These are phyloP conservation scores for Dryobates pubescens DNA, from an alignment of 2,797 vertebrate species.

Conservation along the genomic window DNA sequence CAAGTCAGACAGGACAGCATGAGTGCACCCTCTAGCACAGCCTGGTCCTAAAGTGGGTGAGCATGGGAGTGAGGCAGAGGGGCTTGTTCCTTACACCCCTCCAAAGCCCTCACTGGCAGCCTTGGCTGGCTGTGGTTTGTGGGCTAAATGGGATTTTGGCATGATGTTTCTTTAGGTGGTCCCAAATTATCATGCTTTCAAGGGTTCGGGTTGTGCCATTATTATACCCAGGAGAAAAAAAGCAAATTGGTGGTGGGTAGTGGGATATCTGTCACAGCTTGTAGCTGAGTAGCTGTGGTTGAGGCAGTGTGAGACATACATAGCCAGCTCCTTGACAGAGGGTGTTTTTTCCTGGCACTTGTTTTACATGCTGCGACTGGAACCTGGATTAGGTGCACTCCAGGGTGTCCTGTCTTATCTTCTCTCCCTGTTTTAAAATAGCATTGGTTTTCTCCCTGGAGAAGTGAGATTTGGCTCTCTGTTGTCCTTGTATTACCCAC, in stretches of 20 bases:
- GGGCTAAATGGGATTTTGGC: neutral
- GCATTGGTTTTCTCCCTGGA: neutral
- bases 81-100: rapidly evolving
- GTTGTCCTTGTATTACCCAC: neutral
- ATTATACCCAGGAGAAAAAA: neutral
- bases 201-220: neutral
- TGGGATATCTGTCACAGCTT: neutral
- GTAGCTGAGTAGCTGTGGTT: neutral
- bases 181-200: neutral
- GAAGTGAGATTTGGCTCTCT: neutral
- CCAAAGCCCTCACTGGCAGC: rapidly evolving
- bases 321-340: neutral
- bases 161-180: neutral
- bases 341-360: neutral
- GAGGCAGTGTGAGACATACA: neutral
- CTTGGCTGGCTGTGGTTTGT: neutral
- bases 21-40: neutral
- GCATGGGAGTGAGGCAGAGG: neutral
- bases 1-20: rapidly evolving
- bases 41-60: neutral
- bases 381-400: neutral
- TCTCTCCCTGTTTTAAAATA: neutral
- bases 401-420: neutral
- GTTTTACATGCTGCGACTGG: neutral
- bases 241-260: neutral